These are phyloP conservation scores for Setipinna tenuifilis DNA, from an alignment of 2,797 vertebrate species.

Conservation along the genomic window DNA sequence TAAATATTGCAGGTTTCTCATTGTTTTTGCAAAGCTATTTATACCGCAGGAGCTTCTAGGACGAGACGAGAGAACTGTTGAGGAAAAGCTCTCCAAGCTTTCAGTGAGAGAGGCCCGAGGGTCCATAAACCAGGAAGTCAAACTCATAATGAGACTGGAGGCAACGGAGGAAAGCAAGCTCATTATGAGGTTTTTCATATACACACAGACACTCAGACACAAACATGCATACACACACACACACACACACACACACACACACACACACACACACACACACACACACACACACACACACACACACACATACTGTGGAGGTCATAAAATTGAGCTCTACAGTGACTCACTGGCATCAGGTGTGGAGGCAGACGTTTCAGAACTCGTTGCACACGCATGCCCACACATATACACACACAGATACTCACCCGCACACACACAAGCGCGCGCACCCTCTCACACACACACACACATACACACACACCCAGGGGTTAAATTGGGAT, in stretches of 20 bases:
- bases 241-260: slow-evolving; percentile 22
- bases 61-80: neutral
- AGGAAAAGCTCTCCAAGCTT: neutral
- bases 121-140: neutral
- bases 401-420: too few relatives aligned
- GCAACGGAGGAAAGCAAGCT: too few relatives aligned
- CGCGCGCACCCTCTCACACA: neutral
- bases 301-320: too few relatives aligned
- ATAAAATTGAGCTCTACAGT: too few relatives aligned
- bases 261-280: slow-evolving; percentile 26
- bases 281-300: too few relatives aligned
- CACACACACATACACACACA: neutral
- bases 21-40: neutral
- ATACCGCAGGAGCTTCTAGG: neutral
- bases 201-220: slow-evolving; percentile 4
- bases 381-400: too few relatives aligned
- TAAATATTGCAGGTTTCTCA: slow-evolving; percentile 13
- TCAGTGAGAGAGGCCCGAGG: neutral
- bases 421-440: too few relatives aligned
- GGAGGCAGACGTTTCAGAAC: too few relatives aligned
- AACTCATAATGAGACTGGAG: neutral
- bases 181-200: too few relatives aligned
- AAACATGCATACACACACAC: slow-evolving; percentile 12
- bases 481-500: too few relatives aligned
- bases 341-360: too few relatives aligned